Evolutionary conservation across 1,140 invertebrate species (phyloP).

Genomic region (Camponotus floridanus): DNA sequence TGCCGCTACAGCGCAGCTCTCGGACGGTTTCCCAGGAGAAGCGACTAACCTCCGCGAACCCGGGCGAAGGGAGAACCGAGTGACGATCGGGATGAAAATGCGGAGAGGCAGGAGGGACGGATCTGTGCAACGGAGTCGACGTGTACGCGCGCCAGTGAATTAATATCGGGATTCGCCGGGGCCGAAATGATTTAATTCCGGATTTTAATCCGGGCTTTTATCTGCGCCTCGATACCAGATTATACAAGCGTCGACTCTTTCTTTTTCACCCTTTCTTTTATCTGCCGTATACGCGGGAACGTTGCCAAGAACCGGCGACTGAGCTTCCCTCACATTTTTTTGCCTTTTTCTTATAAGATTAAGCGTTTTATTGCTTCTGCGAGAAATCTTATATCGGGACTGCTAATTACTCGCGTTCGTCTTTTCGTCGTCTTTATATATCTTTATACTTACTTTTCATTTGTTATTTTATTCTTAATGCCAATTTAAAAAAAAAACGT

Average conservation of each 20-base stretch:
- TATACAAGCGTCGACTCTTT: conserved; percentile 21
- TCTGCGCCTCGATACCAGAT: conserved; percentile 53
- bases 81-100: neutral
- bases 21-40: conserved; percentile 62
- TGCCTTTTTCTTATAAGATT: neutral
- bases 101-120: neutral
- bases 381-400: neutral
- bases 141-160: conserved; percentile 45
- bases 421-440: neutral
- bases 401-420: neutral
- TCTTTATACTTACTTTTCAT: neutral
- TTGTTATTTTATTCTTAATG: neutral
- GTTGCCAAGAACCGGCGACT: conserved; percentile 17
- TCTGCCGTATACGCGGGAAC: neutral
- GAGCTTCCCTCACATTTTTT: neutral
- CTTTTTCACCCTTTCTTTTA: conserved; percentile 5
- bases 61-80: neutral
- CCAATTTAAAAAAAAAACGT: too few species aligned
- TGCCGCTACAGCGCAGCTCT: conserved; percentile 40
- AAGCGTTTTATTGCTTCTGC: neutral
- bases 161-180: conserved; percentile 44
- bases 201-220: conserved; percentile 54
- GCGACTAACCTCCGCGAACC: conserved; percentile 54
- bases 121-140: conserved; percentile 48
- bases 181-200: conserved; percentile 59